phyloP scores from a whole-genome alignment of 2,113 vertebrate species.

The Mesembrinibis cayennensis region DNA sequence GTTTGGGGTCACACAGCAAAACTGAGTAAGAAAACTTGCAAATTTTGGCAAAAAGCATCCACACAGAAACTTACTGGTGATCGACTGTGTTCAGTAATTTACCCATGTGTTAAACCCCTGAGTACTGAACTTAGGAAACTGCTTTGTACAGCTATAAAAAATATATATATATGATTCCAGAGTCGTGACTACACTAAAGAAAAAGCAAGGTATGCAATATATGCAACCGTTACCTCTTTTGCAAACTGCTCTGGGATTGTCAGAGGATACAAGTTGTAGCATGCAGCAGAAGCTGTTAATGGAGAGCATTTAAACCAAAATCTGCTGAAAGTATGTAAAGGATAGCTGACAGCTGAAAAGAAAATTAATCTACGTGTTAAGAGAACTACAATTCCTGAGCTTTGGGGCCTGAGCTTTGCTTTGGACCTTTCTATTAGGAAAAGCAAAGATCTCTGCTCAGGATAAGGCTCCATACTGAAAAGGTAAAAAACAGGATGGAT shows the following conservation, averaged over 20 bases:
- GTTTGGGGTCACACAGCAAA: background rate
- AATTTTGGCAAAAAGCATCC: background rate
- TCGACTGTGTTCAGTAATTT: background rate
- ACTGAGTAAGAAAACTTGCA: background rate
- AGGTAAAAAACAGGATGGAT: background rate
- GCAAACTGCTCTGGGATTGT: background rate
- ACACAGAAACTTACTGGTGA: background rate
- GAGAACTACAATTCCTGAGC: background rate
- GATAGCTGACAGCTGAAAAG: background rate
- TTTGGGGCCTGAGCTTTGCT: background rate
- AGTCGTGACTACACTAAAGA: background rate
- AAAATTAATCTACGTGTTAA: fast-evolving
- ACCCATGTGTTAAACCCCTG: background rate
- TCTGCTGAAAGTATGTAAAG: background rate
- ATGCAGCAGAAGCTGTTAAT: background rate
- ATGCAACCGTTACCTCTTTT: background rate
- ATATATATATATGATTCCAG: background rate
- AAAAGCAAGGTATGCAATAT: background rate
- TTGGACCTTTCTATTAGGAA: background rate
- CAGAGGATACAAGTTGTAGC: background rate
- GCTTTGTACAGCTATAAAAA: background rate
- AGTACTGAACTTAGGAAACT: background rate
- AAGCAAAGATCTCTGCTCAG: background rate
- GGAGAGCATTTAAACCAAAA: background rate
- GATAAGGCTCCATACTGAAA: background rate